Evolutionary conservation across 1,140 invertebrate genomes (phyloP).

Genomic region (Drosophila repletoides): DNA sequence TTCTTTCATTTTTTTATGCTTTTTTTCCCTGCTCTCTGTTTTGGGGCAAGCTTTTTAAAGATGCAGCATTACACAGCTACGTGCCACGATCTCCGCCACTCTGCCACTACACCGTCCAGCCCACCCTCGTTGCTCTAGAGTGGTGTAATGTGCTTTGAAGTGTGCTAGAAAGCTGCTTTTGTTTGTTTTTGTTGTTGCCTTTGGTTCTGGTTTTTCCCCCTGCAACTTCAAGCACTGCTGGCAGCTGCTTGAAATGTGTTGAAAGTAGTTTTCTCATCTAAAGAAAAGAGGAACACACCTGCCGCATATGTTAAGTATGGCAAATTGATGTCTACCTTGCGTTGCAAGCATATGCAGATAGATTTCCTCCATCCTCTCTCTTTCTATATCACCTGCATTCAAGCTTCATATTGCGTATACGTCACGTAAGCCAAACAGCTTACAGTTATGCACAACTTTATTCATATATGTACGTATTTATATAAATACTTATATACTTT

Average conservation of each 20-base stretch:
- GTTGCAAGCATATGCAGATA: conserved; percentile 16
- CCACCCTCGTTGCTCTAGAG: neutral
- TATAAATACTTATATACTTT: neutral
- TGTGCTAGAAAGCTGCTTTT: conserved; percentile 60
- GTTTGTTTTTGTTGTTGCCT: conserved; percentile 19
- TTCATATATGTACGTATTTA: neutral
- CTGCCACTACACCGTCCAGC: neutral
- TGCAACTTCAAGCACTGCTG: no score
- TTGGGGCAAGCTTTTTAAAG: conserved; percentile 59
- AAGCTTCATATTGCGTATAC: conserved; percentile 26
- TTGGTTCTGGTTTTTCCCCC: conserved; percentile 32
- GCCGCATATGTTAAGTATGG: conserved; percentile 68
- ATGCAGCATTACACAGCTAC: conserved; percentile 73
- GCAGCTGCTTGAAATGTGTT: conserved; percentile 58
- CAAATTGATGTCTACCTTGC: conserved; percentile 49
- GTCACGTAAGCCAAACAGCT: conserved; percentile 2
- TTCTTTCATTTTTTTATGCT: neutral
- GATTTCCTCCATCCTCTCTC: neutral
- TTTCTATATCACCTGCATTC: no score
- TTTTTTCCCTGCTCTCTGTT: conserved; percentile 4
- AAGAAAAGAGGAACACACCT: conserved; percentile 50
- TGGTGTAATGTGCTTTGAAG: conserved; percentile 71
- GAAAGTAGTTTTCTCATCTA: conserved; percentile 48
- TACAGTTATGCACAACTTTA: neutral
- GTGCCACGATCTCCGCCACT: conserved; percentile 42